These are phyloP conservation scores for Heliocidaris tuberculata DNA, from an alignment of 35 echinoderm and acorn worm genomes.

Conservation along the genomic window DNA sequence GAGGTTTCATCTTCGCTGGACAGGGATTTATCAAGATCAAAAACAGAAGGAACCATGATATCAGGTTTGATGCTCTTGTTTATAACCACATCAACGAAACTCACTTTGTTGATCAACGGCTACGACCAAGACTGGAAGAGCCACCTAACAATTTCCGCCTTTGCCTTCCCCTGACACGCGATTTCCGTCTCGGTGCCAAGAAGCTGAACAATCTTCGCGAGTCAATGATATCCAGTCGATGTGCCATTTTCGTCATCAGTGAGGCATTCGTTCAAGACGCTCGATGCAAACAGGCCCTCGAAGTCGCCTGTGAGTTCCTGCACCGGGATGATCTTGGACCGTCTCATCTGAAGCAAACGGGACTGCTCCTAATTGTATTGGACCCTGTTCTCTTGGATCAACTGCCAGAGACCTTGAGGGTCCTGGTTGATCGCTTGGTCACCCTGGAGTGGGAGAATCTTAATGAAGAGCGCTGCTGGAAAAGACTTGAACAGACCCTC, in stretches of 20 bases:
- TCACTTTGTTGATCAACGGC: not conserved
- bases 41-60: not conserved
- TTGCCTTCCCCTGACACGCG: not conserved
- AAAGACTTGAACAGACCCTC: conserved; percentile 15
- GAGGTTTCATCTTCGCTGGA: conserved; percentile 26
- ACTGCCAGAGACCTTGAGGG: conserved; percentile 24
- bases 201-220: conserved; percentile 33
- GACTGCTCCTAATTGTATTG: not conserved
- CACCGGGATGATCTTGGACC: conserved; percentile 39
- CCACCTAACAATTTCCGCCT: conserved; percentile 16
- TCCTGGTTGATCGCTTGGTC: conserved; percentile 34
- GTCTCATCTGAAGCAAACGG: conserved; percentile 30
- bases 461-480: conserved; percentile 39
- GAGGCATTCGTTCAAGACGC: conserved; percentile 23
- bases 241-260: conserved; percentile 39
- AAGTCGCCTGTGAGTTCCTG: conserved; percentile 34
- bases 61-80: conserved; percentile 23
- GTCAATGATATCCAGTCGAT: not conserved
- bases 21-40: not conserved
- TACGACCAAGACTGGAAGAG: conserved; percentile 28
- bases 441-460: conserved; percentile 35
- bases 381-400: conserved; percentile 33
- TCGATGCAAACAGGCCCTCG: conserved; percentile 18
- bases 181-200: conserved; percentile 40
- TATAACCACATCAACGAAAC: not conserved